Base-by-base conservation (phyloP, 2,888 invertebrate genomes). In the Hypena proboscidalis region DNA sequence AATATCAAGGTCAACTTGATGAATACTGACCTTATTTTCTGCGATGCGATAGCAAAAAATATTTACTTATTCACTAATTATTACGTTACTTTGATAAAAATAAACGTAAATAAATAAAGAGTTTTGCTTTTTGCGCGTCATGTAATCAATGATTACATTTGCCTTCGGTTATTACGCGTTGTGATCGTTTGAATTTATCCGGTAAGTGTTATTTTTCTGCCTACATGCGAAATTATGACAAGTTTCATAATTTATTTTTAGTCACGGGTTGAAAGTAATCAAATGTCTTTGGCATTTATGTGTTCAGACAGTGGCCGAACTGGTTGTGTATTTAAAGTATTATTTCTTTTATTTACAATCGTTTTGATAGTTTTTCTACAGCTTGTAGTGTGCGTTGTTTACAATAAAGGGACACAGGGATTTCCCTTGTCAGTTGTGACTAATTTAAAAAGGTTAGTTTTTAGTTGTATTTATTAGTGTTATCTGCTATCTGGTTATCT, bases 231-330 rank as follows among this genome's bases (percentile, higher is more conserved):
- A 55, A 58, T 39, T 60, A 52, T 62, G 56, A 60, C 55, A 55
- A 51, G 45, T 66, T 61, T 61, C 55, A 23, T 57, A 52, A 52
- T 69, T 70, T 70, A 70, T 70, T 69, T 69, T 60, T 68, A 68
- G 69, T 55, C 35, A 41, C 46, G 23, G 35, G 34, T 44, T n/a
- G n/a, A n/a, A n/a, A n/a, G n/a, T n/a, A n/a, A n/a, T 57, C 15
- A 33, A 58, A 36, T 61, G 22, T 22, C 9, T 15, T 21, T 21
- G 17, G 15, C 27, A 22, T 25, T 15, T 20, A 45, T 35, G 33
- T 49, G 49, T 40, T 45, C 35, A 42, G 32, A 25, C 14, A 36
- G 35, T 37, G 20, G 25, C 38, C 17, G 2, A 30, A 27, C 29
- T 13, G 9, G 8, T 42, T 29, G 26, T 47, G 11, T n/a, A 27